Conservation (phyloP, 2,888 invertebrate genomes). For the Meliscaeva auricollis region DNA sequence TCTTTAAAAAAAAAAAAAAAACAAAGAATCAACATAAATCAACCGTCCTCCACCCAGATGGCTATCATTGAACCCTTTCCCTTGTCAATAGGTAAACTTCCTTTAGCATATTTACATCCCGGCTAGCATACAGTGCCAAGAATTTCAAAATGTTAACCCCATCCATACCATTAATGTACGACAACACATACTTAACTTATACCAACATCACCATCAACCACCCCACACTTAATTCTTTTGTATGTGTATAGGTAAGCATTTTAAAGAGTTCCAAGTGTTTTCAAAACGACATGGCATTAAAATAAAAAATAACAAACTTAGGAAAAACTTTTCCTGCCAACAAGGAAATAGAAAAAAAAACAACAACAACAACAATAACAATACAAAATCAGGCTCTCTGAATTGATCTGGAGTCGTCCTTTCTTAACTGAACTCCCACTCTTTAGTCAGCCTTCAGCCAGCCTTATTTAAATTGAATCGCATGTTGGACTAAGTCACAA, state of each 20-base stretch:
- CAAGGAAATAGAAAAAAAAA: slow-evolving; percentile 32
- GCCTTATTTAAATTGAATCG: background rate
- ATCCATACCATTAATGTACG: too few relatives aligned
- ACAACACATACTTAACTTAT: too few relatives aligned
- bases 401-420: background rate
- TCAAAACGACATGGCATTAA: slow-evolving; percentile 62
- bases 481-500: slow-evolving; percentile 37
- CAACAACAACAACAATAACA: too few relatives aligned
- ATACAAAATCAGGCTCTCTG: background rate
- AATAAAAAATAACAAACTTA: slow-evolving; percentile 65
- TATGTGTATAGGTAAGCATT: slow-evolving; percentile 59
- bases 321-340: slow-evolving; percentile 61
- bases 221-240: slow-evolving; percentile 30
- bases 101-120: background rate
- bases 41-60: background rate
- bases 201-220: too few relatives aligned
- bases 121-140: background rate
- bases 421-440: background rate
- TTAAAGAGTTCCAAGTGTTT: slow-evolving; percentile 68
- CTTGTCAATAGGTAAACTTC: background rate
- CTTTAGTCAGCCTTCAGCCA: background rate
- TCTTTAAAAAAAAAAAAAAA: too few relatives aligned
- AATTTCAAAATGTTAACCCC: too few relatives aligned
- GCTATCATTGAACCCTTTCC: background rate
- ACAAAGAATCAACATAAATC: slow-evolving; percentile 11